These are phyloP conservation scores for Xyrichtys novacula DNA, from an alignment of 2,797 vertebrate species.

Conservation along the genomic window DNA sequence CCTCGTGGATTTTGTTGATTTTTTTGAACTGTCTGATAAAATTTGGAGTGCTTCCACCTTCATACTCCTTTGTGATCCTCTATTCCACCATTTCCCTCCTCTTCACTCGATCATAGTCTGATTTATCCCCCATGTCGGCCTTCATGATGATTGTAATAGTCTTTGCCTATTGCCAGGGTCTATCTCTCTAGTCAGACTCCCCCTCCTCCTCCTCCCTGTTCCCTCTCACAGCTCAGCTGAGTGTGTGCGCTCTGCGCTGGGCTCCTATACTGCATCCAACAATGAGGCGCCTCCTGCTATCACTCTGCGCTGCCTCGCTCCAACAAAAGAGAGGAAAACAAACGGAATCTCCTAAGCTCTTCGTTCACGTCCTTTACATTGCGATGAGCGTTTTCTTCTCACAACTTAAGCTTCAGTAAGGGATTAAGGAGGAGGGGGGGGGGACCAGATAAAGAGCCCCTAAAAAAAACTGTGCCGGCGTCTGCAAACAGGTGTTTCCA, in stretches of 20 bases:
- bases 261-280: conserved; percentile 60
- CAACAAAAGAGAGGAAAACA: conserved; percentile 32
- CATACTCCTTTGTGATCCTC: neutral
- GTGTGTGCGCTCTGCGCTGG: conserved; percentile 47
- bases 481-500: conserved; percentile 83
- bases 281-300: conserved; percentile 48
- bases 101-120: conserved; percentile 7
- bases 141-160: conserved; percentile 8
- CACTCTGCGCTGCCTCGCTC: conserved; percentile 25
- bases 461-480: conserved; percentile 22
- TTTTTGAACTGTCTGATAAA: neutral
- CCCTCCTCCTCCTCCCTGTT: conserved; percentile 36
- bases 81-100: neutral
- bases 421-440: too few relatives aligned
- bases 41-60: neutral
- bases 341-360: conserved; percentile 30
- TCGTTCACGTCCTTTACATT: conserved; percentile 9
- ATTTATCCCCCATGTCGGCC: conserved; percentile 20
- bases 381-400: conserved; percentile 6
- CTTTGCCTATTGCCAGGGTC: conserved; percentile 22
- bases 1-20: neutral
- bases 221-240: conserved; percentile 55
- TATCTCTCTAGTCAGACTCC: conserved; percentile 29
- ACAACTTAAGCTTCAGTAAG: conserved; percentile 23
- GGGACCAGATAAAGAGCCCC: conserved; percentile 22